Base-by-base conservation (phyloP, 1,140 invertebrate genomes). In the Lasioglossum baleicum region DNA sequence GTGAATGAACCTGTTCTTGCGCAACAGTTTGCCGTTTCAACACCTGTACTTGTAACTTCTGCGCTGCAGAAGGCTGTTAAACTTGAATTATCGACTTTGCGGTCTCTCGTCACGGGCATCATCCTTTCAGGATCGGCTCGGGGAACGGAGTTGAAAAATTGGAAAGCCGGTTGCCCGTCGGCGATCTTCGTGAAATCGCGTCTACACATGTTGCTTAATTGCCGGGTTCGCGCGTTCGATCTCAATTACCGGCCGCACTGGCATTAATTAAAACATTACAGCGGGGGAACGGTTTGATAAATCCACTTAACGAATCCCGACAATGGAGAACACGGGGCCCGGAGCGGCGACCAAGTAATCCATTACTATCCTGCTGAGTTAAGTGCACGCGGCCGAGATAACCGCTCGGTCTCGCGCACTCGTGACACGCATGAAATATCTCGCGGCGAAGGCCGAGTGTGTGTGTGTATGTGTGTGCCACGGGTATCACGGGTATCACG, bases 401-500 rank as follows among this genome's bases (percentile, higher is more conserved):
- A 75, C 71, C 64, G 77, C 42, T 66, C 44, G 44, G 8, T 48
- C 42, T 58, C 61, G 17, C 61, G 42, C 51, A 60, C 35, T 40
- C 72, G 71, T 75, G 77, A 80, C 77, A 80, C 77, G 77, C 77
- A 75, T 80, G 71, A 80, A 75, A 80, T 80, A 80, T 80, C 77
- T 80, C 64, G 68, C 64, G 51, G 17, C 63, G 22, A 35, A 48
- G n/a, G 76, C 63, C 61, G 42, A 44, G 7, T 44, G 7, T 44
- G 42, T 44, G 42, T 10, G 42, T 8, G 42, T 10, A 7, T 6
- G 42, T 44, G n/a, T 17, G 65, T 53, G 66, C 26, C n/a, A 44
- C 64, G 15, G 3, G 3, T 11, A 22, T 1, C 56, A 58, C 42
- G 35, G 35, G 70, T 80, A 75, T 75, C 40, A 40, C 40, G 20